Evolutionary conservation across 2,888 invertebrate genomes (phyloP).

Genomic region (Ellobium chinense): DNA sequence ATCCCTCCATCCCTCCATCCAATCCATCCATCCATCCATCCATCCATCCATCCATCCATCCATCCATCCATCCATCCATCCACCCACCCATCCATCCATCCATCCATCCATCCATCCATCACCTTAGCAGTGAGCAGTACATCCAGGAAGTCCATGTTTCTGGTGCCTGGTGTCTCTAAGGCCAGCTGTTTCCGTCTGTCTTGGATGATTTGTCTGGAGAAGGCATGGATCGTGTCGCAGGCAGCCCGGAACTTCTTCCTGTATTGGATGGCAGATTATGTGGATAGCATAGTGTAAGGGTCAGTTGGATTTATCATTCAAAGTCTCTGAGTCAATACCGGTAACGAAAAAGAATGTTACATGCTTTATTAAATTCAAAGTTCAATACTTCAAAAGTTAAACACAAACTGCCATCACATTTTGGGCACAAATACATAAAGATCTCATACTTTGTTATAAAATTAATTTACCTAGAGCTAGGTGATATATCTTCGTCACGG

Average conservation of each 20-base stretch:
- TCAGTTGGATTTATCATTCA: too few species aligned
- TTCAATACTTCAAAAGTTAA: too few species aligned
- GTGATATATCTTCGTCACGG: too few species aligned
- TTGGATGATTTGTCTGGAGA: neutral
- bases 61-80: neutral
- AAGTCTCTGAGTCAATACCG: too few species aligned
- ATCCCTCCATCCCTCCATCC: neutral
- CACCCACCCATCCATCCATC: neutral
- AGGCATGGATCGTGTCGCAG: neutral
- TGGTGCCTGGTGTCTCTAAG: neutral
- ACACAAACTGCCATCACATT: too few species aligned
- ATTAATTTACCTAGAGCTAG: too few species aligned
- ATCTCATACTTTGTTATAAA: too few species aligned
- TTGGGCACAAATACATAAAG: too few species aligned
- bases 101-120: neutral
- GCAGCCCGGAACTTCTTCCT: constrained; percentile 9
- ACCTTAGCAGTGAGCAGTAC: constrained; percentile 9
- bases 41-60: neutral
- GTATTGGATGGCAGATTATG: too few species aligned
- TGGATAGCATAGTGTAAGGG: too few species aligned
- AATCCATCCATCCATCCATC: neutral
- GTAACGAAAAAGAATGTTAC: too few species aligned
- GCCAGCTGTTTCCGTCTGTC: neutral
- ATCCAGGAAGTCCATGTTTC: constrained; percentile 13
- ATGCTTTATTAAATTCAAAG: too few species aligned